Conservation (phyloP, 1,140 invertebrate species). For the Aphelinus certus region DNA sequence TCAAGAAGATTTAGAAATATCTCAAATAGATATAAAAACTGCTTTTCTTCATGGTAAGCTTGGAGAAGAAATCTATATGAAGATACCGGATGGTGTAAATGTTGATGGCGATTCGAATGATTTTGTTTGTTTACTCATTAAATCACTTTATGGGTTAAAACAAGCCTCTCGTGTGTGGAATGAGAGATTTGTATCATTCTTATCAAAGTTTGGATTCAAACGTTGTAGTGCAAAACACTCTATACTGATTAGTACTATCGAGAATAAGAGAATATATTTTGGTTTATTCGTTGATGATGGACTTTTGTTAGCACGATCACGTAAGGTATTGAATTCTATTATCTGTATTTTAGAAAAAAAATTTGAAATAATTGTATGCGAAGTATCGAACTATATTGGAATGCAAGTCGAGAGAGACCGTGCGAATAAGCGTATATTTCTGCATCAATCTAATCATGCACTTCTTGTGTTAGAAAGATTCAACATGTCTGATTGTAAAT, state of each 20-base stretch:
- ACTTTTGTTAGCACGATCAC: background rate
- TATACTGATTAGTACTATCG: slow-evolving; percentile 24
- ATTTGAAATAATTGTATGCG: background rate
- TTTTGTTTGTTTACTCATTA: slow-evolving; percentile 41
- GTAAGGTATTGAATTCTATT: background rate
- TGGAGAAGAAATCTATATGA: slow-evolving; percentile 53
- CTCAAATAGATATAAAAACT: slow-evolving; percentile 56
- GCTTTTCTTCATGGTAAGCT: slow-evolving; percentile 58
- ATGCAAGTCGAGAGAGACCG: slow-evolving; percentile 8
- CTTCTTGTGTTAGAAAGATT: slow-evolving; percentile 40
- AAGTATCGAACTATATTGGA: background rate
- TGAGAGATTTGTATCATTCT: slow-evolving; percentile 7
- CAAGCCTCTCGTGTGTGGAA: slow-evolving; percentile 38
- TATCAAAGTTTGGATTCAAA: background rate
- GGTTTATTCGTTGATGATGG: slow-evolving; percentile 12
- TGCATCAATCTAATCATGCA: slow-evolving; percentile 43
- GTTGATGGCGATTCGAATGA: slow-evolving; percentile 4
- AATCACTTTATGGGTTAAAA: slow-evolving; percentile 49
- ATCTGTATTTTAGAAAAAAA: background rate
- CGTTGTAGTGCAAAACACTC: slow-evolving; percentile 27
- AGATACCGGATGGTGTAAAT: slow-evolving; percentile 49
- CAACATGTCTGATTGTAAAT: slow-evolving; percentile 43
- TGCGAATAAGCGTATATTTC: background rate
- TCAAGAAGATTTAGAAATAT: slow-evolving; percentile 41
- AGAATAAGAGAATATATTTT: slow-evolving; percentile 3